Conservation (phyloP, 2,113 vertebrate species). For the Melanocharis versteri region DNA sequence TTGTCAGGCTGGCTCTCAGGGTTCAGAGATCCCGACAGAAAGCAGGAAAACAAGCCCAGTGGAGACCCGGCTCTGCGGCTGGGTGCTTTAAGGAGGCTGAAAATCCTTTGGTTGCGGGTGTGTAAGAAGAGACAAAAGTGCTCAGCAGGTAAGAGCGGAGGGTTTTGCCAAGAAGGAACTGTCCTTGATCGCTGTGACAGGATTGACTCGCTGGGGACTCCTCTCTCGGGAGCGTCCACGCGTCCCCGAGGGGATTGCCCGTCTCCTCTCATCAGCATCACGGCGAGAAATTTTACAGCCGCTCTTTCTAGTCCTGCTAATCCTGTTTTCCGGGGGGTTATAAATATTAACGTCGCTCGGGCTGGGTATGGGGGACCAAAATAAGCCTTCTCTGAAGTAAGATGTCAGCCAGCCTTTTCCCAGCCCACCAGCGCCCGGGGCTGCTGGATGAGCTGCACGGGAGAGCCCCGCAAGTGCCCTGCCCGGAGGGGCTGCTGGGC, state of each 20-base stretch:
- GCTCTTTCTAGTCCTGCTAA: constrained; percentile 45
- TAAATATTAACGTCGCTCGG: constrained; percentile 45
- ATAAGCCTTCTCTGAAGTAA: neutral
- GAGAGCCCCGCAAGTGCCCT: constrained; percentile 55
- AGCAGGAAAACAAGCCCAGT: constrained; percentile 43
- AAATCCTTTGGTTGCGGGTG: constrained; percentile 62
- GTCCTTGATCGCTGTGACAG: constrained; percentile 67
- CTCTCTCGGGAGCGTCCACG: constrained; percentile 40
- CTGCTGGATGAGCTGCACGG: constrained; percentile 22
- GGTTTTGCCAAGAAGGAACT: constrained; percentile 86
- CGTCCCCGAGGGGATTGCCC: constrained; percentile 35
- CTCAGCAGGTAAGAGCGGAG: constrained; percentile 80
- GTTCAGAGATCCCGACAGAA: constrained; percentile 56
- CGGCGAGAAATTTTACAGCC: constrained; percentile 19
- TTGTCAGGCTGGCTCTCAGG: constrained; percentile 57
- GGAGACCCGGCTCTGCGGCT: constrained; percentile 3
- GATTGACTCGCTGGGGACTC: constrained; percentile 66
- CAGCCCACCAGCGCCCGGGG: neutral
- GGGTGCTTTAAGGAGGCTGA: constrained; percentile 64
- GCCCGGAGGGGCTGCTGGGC: constrained; percentile 66
- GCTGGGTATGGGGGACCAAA: neutral
- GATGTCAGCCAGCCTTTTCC: constrained; percentile 8
- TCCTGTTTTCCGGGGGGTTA: constrained; percentile 63
- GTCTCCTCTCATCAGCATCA: constrained; percentile 65
- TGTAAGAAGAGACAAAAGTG: constrained; percentile 75